Conservation (phyloP, 2,113 vertebrate species). For the Alligator mississippiensis region DNA sequence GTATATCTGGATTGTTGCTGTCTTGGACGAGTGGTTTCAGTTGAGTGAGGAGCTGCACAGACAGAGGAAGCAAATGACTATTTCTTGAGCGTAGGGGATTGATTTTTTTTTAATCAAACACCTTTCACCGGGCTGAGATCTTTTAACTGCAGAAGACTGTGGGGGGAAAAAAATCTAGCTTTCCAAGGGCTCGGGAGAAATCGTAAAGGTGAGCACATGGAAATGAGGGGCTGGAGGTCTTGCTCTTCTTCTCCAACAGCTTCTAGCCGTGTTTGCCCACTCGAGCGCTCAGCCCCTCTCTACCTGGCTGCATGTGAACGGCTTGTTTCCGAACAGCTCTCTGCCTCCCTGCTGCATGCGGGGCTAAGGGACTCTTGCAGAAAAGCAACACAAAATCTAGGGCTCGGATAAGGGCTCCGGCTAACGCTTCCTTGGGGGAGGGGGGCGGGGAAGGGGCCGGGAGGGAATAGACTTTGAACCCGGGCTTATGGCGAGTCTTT, state of each 20-base stretch:
- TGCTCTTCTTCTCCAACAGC: not conserved
- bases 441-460: not conserved
- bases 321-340: not conserved
- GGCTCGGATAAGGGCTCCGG: not conserved
- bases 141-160: conserved; percentile 38
- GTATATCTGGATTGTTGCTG: conserved; percentile 96
- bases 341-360: conserved; percentile 19
- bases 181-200: conserved; percentile 66
- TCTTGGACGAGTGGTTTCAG: conserved; percentile 91
- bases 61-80: conserved; percentile 84
- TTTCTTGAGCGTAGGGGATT: conserved; percentile 74
- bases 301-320: conserved; percentile 58
- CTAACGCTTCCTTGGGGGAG: conserved; percentile 1
- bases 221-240: not conserved
- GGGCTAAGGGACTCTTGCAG: not conserved
- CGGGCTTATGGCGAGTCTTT: conserved; percentile 26
- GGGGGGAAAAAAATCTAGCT: conserved; percentile 39
- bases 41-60: conserved; percentile 87
- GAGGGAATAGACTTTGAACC: conserved; percentile 59
- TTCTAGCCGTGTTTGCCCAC: not conserved
- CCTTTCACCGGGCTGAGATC: conserved; percentile 13
- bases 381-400: conserved; percentile 25
- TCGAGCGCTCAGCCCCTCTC: not conserved
- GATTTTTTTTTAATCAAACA: conserved; percentile 16
- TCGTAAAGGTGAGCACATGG: conserved; percentile 71